phyloP scores from a whole-genome alignment of 1,140 invertebrate genomes.

The Lasioglossum albipes region DNA sequence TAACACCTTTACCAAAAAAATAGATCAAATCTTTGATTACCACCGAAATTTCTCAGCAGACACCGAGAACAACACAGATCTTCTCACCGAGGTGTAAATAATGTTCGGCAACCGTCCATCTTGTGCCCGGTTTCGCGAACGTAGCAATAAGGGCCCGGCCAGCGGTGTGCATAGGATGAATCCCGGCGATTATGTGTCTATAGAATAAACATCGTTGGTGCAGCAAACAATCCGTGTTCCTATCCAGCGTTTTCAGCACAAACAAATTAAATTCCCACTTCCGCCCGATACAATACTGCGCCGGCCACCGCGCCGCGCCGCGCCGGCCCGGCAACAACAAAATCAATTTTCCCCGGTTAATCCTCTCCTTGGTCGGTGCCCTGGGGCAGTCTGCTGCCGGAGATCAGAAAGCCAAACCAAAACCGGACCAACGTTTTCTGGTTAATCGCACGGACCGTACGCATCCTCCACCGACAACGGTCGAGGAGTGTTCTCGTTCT shows the following conservation, averaged over 20 bases:
- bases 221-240: neutral
- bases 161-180: neutral
- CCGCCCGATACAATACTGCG: constrained; percentile 5
- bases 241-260: constrained; percentile 2
- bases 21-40: too few relatives aligned
- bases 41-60: neutral
- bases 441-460: neutral
- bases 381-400: neutral
- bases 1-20: too few relatives aligned
- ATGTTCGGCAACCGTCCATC: neutral
- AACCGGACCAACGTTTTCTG: constrained; percentile 9
- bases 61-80: neutral
- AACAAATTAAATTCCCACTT: constrained; percentile 23
- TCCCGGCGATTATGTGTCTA: neutral
- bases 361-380: neutral
- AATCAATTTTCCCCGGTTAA: constrained; percentile 41
- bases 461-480: too few relatives aligned
- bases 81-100: neutral
- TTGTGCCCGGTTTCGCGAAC: neutral
- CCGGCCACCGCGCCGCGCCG: neutral
- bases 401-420: constrained; percentile 19
- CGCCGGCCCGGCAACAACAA: constrained; percentile 1
- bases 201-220: constrained; percentile 3
- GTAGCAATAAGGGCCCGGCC: neutral
- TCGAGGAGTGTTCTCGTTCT: neutral